Evolutionary conservation across 2,113 vertebrate genomes (phyloP).

Genomic region (Herpailurus yagouaroundi): DNA sequence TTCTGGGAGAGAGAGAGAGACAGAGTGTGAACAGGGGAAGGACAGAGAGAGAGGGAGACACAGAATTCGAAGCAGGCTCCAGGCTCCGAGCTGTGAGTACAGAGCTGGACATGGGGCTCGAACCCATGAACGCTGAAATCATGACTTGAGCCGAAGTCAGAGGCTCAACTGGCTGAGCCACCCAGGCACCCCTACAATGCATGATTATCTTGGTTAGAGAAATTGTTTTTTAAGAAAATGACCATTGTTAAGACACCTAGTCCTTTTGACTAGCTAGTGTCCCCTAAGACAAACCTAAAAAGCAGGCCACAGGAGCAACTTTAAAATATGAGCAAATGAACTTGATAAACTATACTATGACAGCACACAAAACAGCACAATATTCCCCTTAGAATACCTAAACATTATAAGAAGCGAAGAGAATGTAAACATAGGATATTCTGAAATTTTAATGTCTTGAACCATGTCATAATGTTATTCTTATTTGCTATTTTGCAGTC

Average conservation of each 20-base stretch:
- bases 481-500: neutral
- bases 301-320: neutral
- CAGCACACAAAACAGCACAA: neutral
- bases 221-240: neutral
- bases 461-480: neutral
- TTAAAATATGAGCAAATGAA: neutral
- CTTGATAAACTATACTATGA: neutral
- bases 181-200: neutral
- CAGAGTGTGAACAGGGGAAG: too few species aligned
- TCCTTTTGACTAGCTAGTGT: neutral
- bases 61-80: too few species aligned
- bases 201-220: neutral
- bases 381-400: neutral
- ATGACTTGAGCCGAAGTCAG: too few species aligned
- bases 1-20: too few species aligned
- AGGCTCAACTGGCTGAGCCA: too few species aligned
- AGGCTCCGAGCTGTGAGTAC: too few species aligned
- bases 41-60: too few species aligned
- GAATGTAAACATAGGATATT: neutral
- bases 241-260: neutral
- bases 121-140: too few species aligned
- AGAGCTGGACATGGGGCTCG: too few species aligned
- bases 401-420: neutral
- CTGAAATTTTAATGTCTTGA: neutral
- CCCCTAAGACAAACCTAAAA: neutral